phyloP scores from a whole-genome alignment of 2,888 invertebrate species.

The Andrena chrysosceles region DNA sequence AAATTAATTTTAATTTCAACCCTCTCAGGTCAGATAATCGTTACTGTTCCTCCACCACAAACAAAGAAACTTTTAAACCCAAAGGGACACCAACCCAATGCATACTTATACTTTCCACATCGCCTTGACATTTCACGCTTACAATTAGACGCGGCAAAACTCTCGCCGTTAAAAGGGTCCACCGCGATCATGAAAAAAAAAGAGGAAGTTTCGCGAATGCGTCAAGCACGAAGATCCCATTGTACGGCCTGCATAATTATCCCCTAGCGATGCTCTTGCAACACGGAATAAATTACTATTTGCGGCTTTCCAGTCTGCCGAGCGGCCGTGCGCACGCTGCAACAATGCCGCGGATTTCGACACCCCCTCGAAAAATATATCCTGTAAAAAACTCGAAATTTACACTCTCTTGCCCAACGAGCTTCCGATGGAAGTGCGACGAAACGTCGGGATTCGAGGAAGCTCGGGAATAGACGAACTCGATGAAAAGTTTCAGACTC shows the following conservation, averaged over 20 bases:
- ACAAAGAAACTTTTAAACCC: no score
- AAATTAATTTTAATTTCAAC: no score
- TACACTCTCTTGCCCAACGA: neutral
- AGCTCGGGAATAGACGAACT: no score
- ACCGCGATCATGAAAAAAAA: neutral
- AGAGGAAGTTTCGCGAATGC: neutral
- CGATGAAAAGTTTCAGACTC: no score
- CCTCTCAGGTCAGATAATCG: no score
- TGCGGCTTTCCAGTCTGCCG: slow-evolving; percentile 52
- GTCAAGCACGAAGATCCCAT: slow-evolving; percentile 26
- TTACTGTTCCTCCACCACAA: no score
- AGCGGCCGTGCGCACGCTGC: slow-evolving; percentile 9
- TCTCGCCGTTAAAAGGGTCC: neutral
- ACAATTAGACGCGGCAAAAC: neutral
- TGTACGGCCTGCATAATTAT: slow-evolving; percentile 42
- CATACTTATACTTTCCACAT: no score
- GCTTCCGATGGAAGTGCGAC: neutral
- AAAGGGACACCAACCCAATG: no score
- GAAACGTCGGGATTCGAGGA: no score
- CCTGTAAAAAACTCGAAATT: neutral
- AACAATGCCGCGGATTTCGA: slow-evolving; percentile 45
- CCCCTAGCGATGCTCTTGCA: slow-evolving; percentile 40
- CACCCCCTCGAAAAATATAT: slow-evolving; percentile 40
- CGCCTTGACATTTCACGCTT: no score
- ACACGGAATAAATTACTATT: slow-evolving; percentile 55